Base-by-base conservation (phyloP, 2,888 invertebrate species). In the Dicranocentrus wangi region DNA sequence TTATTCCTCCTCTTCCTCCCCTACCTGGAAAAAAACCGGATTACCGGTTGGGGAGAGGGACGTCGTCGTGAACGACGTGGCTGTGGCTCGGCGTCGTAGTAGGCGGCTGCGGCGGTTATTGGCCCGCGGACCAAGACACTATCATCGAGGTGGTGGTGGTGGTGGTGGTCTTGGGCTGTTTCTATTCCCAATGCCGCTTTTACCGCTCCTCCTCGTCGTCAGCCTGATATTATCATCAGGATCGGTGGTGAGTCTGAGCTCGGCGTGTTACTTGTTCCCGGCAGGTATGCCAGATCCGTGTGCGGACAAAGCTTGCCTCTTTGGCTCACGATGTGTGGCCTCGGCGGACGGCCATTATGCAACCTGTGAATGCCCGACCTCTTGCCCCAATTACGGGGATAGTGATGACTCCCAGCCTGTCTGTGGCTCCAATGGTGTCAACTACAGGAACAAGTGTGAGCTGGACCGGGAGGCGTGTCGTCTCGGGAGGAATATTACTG, bases 331-430 rank as follows among this genome's bases (percentile, higher is more conserved):
- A 68, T 95, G 95, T 88, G 91, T 91, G 77, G 88, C 89, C 87
- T 83, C 85, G 1, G 63, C 81, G 70, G 85, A 86, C 78, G 85
- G 86, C 21, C 83, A 83, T 60, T 83, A 81, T 72, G 85, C 85
- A 68, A 82, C 82, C 32, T 86, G 86, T 73, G 86, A 85, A 55
- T 86, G 86, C 78, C 89, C 51, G 55, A 91, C 92, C 76, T 92
- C 92, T 82, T 96, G 96, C 88, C 94, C 94, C 73, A 93, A 92
- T 88, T 94, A 94, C 89, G 95, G 95, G 3, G 95, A 95, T 90
- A 94, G 94, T 89, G 92, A 93, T 85, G 93, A 93, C 80, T 93
- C 94, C 42, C 90, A 92, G 72, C 93, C 94, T 0, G 92, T 96
- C 61, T 96, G 96, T 89, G 94, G 84, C 25, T 82, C 82, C 21